A percentile compares a stretch with the other conserved stretches of the same genome.
phyloP scores from a whole-genome alignment of 2,113 vertebrate genomes.

The Serilophus lunatus region DNA sequence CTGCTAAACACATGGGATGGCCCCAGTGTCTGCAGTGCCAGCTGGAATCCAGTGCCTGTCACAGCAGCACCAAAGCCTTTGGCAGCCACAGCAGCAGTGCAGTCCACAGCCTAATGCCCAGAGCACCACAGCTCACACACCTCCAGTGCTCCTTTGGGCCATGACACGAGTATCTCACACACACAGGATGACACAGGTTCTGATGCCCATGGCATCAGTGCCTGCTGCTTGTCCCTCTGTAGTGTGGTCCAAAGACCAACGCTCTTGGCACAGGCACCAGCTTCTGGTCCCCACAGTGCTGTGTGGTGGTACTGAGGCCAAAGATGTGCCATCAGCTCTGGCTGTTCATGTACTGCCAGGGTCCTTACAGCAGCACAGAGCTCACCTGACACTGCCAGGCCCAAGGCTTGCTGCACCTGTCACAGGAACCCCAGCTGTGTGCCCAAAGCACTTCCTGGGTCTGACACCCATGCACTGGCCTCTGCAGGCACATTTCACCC shows the following conservation, averaged over 20 bases:
- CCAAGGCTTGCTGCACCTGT: not conserved
- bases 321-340: not conserved
- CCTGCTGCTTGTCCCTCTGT: not conserved
- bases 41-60: not conserved
- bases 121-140: not conserved
- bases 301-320: not conserved
- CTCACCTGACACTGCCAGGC: not conserved
- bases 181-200: not conserved
- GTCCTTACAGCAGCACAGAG: not conserved
- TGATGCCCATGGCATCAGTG: not conserved
- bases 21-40: not conserved
- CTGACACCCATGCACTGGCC: rapidly evolving
- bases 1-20: rapidly evolving
- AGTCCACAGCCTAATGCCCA: not conserved
- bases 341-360: not conserved
- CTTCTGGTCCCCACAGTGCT: not conserved
- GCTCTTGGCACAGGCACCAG: rapidly evolving
- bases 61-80: rapidly evolving
- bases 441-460: not conserved
- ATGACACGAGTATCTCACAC: rapidly evolving
- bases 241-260: rapidly evolving
- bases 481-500: not conserved
- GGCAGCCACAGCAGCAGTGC: rapidly evolving
- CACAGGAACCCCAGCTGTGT: not conserved
- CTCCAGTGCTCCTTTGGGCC: not conserved